Evolutionary conservation across 64 coral and sea anemone species (phyloP), one percentile per base, ranked within the genome.

Genomic region (Orbicella faveolata): DNA sequence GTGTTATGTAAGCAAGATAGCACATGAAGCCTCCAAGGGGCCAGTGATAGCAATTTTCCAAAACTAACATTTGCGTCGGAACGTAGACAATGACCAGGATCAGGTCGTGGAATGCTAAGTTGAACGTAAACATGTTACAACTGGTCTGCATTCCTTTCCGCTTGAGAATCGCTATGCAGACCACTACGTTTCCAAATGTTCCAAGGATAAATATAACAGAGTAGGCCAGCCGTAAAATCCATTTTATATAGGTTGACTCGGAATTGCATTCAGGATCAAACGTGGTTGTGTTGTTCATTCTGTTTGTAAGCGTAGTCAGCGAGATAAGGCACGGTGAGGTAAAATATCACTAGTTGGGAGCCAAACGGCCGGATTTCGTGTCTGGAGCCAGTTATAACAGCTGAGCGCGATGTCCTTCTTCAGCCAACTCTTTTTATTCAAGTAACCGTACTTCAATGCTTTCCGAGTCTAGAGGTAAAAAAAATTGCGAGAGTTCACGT

Each of bases 81-180:
- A 97, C 92, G 51, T 97, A 97, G 14, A 97, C 76, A 2, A 89
- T 63, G 17, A 97, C 89, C 55, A 97, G 89, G 36, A 97, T 54
- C 48, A 97, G n/a, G 77, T 97, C 95, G 14, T 92, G 84, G 61
- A 97, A 85, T 17, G 91, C 91, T 61, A 97, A 78, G 36, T 97
- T 97, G 63, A 97, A 91, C 0, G 95, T 97, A 18, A 97, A 97
- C n/a, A 97, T 74, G 66, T 94, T 94, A 25, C 93, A 94, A 17
- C 95, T 97, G 10, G 92, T 94, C 53, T 92, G 95, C 72, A 87
- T 87, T 25, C 72, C 52, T 54, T 87, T 90, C 1, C 95, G 77
- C 48, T 89, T 92, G 11, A 97, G 14, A 51, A 97, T 87, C 2
- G 95, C 92, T 62, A 89, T 83, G 37, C 95, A 93, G 17, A 97